These are phyloP conservation scores for Anastrepha obliqua DNA, from an alignment of 1,140 invertebrate species.

Conservation along the genomic window DNA sequence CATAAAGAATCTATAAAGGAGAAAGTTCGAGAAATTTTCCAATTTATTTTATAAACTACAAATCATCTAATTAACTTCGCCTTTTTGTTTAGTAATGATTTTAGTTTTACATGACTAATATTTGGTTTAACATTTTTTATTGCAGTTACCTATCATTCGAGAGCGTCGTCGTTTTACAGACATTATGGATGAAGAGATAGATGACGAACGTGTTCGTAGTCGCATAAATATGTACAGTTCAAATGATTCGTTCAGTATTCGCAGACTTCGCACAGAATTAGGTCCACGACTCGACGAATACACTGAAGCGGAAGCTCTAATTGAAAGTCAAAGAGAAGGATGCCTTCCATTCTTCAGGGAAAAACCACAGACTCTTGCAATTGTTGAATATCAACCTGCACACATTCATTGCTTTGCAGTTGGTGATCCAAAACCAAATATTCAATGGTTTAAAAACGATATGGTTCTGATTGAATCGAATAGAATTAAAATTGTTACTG, in stretches of 20 bases:
- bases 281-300: slow-evolving; percentile 87
- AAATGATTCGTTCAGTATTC: slow-evolving; percentile 81
- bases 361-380: slow-evolving; percentile 85
- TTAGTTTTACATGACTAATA: too few relatives aligned
- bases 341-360: slow-evolving; percentile 88
- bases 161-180: slow-evolving; percentile 94
- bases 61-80: too few relatives aligned
- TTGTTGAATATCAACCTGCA: slow-evolving; percentile 85
- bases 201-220: slow-evolving; percentile 86
- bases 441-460: slow-evolving; percentile 98
- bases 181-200: slow-evolving; percentile 96
- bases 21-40: too few relatives aligned
- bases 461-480: slow-evolving; percentile 87
- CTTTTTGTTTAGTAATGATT: too few relatives aligned
- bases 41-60: too few relatives aligned
- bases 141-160: slow-evolving; percentile 87
- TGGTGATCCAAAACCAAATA: slow-evolving; percentile 89
- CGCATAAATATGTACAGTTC: slow-evolving; percentile 86
- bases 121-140: background rate
- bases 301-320: slow-evolving; percentile 88
- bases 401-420: slow-evolving; percentile 90
- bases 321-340: slow-evolving; percentile 87
- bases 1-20: too few relatives aligned
- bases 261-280: slow-evolving; percentile 87
- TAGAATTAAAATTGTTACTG: slow-evolving; percentile 84